These are phyloP conservation scores for Hoplodrina ambigua DNA, from an alignment of 2,888 invertebrate genomes.

Conservation along the genomic window DNA sequence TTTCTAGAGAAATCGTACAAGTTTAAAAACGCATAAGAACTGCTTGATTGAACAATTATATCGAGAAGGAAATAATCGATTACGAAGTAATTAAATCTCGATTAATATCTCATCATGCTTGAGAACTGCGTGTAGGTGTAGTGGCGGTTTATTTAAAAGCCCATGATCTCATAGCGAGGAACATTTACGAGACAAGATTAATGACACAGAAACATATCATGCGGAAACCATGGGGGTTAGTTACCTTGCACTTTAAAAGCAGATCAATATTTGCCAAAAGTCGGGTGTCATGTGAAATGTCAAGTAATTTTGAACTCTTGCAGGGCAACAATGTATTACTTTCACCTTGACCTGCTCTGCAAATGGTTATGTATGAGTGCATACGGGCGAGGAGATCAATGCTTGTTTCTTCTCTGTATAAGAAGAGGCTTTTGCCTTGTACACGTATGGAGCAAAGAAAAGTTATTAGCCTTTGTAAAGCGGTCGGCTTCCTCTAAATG, in stretches of 20 bases:
- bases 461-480: background rate
- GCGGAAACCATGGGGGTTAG: background rate
- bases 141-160: background rate
- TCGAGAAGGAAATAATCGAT: constrained; percentile 37
- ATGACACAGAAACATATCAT: background rate
- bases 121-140: background rate
- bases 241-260: background rate
- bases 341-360: no score
- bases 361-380: no score
- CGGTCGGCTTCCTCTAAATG: constrained; percentile 6
- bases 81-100: constrained; percentile 17
- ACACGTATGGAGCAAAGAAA: background rate
- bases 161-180: background rate
- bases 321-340: no score
- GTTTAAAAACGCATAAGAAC: constrained; percentile 6
- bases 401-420: background rate
- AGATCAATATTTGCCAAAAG: background rate
- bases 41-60: constrained; percentile 32
- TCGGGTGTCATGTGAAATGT: background rate
- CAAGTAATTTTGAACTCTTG: background rate
- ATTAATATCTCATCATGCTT: constrained; percentile 16
- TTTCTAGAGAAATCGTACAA: background rate
- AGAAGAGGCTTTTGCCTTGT: no score
- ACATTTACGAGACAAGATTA: background rate
- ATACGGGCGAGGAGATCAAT: background rate